Base-by-base conservation (phyloP, 2,888 invertebrate species). In the Oithona nana region DNA sequence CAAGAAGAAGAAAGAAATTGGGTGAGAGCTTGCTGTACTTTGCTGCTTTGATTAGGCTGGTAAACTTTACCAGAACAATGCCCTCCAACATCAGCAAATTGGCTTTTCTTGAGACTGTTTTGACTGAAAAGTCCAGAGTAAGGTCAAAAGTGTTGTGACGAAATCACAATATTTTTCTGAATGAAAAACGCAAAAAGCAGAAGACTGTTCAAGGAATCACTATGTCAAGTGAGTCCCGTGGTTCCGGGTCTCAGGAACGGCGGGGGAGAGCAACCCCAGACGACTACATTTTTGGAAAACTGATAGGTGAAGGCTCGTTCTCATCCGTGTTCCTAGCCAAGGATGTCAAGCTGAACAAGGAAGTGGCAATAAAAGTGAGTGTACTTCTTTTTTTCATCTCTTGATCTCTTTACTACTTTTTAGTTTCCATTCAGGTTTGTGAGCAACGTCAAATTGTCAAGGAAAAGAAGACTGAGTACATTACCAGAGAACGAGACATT, bases 281-380 rank as follows among this genome's bases (percentile, higher is more conserved):
- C 71, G 94, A 97, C 76, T 97, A 87, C 73, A 84, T 88, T 70
- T 98, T 98, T 76, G 89, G 92, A 64, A 89, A 88, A 77, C 81
- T 87, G 66, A 85, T 98, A 69, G 97, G 97, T 66, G 95, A 97
- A 75, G 97, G 97, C 66, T 93, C 94, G 73, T 98, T 88, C 74
- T 94, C 94, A 69, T 88, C 87, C 65, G 97, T 83, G 28, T 59
- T 59, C n/a, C 3, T 59, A 20, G 59, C 59, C 49, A 48, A 49
- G 8, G 59, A 59, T 28, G 24, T 59, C 1, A 22, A 24, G 8
- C 6, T 24, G 8, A n/a, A 49, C 13, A 3, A 20, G 1, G 59
- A 59, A 59, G 24, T 39, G 49, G 59, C 59, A 3, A 49, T 59
- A 8, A 59, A 59, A 28, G 59, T 59, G 22, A 11, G 39, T 22